Base-by-base conservation (phyloP, 2,797 vertebrate species). In the Syngnathus rostellatus region DNA sequence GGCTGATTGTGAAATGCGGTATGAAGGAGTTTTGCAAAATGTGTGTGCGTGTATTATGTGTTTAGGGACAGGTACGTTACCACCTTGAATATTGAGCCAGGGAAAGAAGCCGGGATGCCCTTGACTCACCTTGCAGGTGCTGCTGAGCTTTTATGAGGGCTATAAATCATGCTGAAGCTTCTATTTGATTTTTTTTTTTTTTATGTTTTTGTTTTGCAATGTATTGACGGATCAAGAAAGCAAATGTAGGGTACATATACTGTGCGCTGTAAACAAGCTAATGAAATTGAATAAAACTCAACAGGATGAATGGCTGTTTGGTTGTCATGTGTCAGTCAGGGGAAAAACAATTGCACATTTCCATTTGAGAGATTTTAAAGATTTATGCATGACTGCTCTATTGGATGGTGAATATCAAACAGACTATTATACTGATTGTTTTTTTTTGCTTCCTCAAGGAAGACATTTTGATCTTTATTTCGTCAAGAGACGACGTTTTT, bases 71-170 rank as follows among this genome's bases (percentile, higher is more conserved):
- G 66, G 71, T 76, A 63, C 70, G 64, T 71, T 84, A 71, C 83
- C 79, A 82, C 82, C 84, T 83, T 78, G 7, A 79, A 77, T 76
- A 77, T 72, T 76, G 74, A 72, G 76, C 77, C 69, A 81, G 69
- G 72, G 83, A 77, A 84, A 77, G 76, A 77, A 73, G 74, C 71
- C 73, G 68, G 31, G 71, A 76, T 80, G 83, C 79, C 89, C 90
- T 92, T 92, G 87, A 84, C 84, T 88, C 81, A 90, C 89, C 89
- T 91, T 91, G 87, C 74, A 77, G 78, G 68, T 85, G 86, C 89
- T 85, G 87, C 80, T 68, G 83, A 77, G 87, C 80, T 81, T 90
- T 90, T 88, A 90, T 85, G 87, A 83, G 83, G 73, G 61, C 76
- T 66, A 87, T 91, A 91, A 92, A 91, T 90, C 87, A 89, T 78